Evolutionary conservation across 2,797 vertebrate species (phyloP).

Genomic region (Smutsia gigantea): DNA sequence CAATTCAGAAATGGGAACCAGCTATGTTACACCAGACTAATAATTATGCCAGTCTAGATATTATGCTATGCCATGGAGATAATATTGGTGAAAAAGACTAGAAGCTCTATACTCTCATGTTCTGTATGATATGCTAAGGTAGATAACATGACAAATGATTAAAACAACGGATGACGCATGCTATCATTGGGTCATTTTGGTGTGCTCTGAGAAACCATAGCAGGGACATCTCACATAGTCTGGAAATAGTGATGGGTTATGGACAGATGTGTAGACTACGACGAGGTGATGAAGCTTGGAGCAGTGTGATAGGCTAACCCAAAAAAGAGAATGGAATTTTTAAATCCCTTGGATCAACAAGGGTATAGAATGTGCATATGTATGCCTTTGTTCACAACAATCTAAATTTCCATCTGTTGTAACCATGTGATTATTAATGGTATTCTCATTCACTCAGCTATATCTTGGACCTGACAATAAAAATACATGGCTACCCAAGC

Average conservation of each 20-base stretch:
- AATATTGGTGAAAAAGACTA: neutral
- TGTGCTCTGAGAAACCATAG: neutral
- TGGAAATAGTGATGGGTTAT: neutral
- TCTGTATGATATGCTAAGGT: neutral
- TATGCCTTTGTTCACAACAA: neutral
- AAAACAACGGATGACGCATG: neutral
- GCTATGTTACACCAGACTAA: neutral
- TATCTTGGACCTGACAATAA: neutral
- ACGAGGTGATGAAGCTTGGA: neutral
- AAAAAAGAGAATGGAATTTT: neutral
- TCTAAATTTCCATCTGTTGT: neutral
- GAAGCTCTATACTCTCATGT: neutral
- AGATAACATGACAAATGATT: neutral
- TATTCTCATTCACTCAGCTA: neutral
- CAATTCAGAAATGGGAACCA: neutral
- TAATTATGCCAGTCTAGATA: neutral
- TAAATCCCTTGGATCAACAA: neutral
- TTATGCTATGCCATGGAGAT: neutral
- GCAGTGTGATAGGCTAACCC: neutral
- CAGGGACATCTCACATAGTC: neutral
- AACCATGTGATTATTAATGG: neutral
- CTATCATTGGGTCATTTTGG: neutral
- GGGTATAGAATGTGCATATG: neutral
- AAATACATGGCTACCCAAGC: neutral
- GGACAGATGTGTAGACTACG: neutral